A percentile compares a stretch with the other conserved stretches of the same genome.
phyloP scores from a whole-genome alignment of 1,140 invertebrate species.

The Musca domestica region DNA sequence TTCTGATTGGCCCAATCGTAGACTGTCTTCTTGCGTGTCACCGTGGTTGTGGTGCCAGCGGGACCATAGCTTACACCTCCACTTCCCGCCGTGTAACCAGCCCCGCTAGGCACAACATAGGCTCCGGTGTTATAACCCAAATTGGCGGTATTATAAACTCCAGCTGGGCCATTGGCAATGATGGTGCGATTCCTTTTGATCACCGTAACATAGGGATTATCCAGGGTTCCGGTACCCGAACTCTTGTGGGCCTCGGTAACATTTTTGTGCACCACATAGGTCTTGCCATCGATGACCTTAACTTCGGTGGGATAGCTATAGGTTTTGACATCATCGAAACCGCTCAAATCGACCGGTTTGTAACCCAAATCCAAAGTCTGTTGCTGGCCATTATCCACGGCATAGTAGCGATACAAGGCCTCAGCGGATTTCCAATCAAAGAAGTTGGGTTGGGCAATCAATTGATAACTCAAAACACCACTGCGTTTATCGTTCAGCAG shows the following conservation, averaged over 20 bases:
- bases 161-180: constrained; percentile 18
- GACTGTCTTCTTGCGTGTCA: constrained; percentile 33
- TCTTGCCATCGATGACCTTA: constrained; percentile 46
- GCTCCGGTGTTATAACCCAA: not conserved
- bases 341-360: constrained; percentile 39
- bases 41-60: constrained; percentile 30
- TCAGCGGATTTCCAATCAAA: constrained; percentile 44
- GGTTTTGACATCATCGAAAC: constrained; percentile 47
- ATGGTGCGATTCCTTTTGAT: constrained; percentile 30
- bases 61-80: constrained; percentile 20
- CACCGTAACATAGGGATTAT: constrained; percentile 22
- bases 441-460: constrained; percentile 40
- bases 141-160: not conserved
- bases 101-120: not conserved
- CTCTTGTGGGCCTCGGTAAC: constrained; percentile 41
- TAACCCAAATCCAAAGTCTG: constrained; percentile 36
- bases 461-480: constrained; percentile 35
- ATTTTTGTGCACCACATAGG: constrained; percentile 47
- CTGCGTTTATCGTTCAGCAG: constrained; percentile 42
- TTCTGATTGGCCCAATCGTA: constrained; percentile 39
- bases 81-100: constrained; percentile 1
- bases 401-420: constrained; percentile 29
- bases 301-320: constrained; percentile 47
- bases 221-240: constrained; percentile 30
- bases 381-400: constrained; percentile 12